A percentile compares a stretch with the other conserved stretches of the same genome.
These are phyloP conservation scores for Ariopsis seemanni DNA, from an alignment of 2,113 vertebrate species.

Conservation along the genomic window DNA sequence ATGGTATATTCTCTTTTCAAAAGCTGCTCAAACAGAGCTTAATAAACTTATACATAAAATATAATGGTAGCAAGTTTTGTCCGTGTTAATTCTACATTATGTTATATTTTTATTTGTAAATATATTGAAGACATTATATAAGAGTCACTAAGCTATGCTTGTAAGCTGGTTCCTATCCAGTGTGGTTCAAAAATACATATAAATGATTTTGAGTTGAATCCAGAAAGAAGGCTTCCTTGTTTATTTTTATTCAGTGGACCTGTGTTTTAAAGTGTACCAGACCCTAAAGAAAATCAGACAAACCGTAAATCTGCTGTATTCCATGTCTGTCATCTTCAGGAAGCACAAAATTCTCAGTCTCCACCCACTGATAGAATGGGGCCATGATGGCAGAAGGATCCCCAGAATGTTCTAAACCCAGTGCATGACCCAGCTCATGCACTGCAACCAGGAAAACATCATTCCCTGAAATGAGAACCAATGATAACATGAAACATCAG, in stretches of 20 bases:
- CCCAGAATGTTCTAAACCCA: slow-evolving; percentile 87
- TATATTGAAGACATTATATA: not conserved
- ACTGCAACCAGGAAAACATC: slow-evolving; percentile 89
- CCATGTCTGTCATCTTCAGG: slow-evolving; percentile 85
- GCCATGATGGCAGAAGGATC: slow-evolving; percentile 90
- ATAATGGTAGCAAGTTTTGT: not conserved
- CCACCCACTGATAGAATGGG: slow-evolving; percentile 92
- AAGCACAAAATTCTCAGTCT: slow-evolving; percentile 84
- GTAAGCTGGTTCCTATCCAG: not conserved
- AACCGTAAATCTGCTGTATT: slow-evolving; percentile 87
- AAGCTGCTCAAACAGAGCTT: not conserved
- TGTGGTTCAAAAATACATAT: not conserved
- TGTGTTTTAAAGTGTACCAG: not conserved
- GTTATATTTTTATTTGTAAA: not conserved
- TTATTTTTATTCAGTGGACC: not conserved
- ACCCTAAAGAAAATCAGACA: slow-evolving; percentile 15
- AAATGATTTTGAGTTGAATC: not conserved
- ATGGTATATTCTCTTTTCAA: not conserved
- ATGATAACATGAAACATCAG: not conserved
- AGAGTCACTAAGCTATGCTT: not conserved
- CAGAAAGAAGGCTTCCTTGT: not conserved
- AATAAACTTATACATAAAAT: not conserved
- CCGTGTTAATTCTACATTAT: not conserved
- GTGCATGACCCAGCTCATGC: slow-evolving; percentile 87
- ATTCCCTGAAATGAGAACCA: slow-evolving; percentile 72